A percentile compares a stretch with the other conserved stretches of the same genome.
phyloP scores from a whole-genome alignment of 2,888 invertebrate species.

The Endotricha flammealis region DNA sequence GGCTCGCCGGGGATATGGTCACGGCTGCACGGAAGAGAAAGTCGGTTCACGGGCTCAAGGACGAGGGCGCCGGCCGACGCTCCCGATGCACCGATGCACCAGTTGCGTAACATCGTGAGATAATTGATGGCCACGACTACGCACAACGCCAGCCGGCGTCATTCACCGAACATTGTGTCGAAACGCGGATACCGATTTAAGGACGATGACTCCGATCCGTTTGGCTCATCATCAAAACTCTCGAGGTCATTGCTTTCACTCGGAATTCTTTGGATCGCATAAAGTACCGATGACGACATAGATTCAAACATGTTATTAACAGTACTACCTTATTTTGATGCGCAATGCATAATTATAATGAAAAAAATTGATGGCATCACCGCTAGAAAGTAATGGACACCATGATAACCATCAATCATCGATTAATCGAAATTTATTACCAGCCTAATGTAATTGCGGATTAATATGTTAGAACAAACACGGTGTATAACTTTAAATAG shows the following conservation, averaged over 20 bases:
- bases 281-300: conserved; percentile 18
- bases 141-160: conserved; percentile 10
- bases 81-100: conserved; percentile 29
- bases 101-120: conserved; percentile 52
- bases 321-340: conserved; percentile 1
- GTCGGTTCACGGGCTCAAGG: conserved; percentile 63
- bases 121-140: conserved; percentile 37
- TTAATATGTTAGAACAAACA: too few relatives aligned
- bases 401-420: too few relatives aligned
- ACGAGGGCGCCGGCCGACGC: conserved; percentile 55
- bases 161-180: conserved; percentile 31
- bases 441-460: too few relatives aligned
- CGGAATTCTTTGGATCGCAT: conserved; percentile 8
- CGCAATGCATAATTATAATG: neutral
- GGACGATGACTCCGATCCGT: conserved; percentile 54
- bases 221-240: conserved; percentile 31
- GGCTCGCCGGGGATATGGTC: conserved; percentile 24
- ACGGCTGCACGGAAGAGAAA: conserved; percentile 54
- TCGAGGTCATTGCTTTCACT: conserved; percentile 40
- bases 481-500: too few relatives aligned
- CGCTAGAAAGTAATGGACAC: too few relatives aligned
- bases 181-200: conserved; percentile 55
- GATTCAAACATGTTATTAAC: conserved; percentile 3
- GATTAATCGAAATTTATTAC: too few relatives aligned
- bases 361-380: neutral